These are phyloP conservation scores for Ridgeia piscesae DNA, from an alignment of 1,140 invertebrate species.

Conservation along the genomic window DNA sequence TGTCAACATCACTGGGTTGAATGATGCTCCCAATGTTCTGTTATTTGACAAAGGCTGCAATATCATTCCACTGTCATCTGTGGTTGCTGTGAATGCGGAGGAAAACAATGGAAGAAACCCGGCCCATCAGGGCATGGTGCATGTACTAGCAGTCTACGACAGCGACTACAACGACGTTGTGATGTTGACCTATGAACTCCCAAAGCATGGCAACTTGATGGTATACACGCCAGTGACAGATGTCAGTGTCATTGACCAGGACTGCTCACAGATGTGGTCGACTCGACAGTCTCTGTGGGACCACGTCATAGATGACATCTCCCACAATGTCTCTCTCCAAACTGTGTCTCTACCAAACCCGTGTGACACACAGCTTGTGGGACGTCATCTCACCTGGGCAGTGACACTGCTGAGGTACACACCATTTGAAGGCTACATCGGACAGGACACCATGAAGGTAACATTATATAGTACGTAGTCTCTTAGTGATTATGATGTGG, in stretches of 20 bases:
- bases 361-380: not conserved
- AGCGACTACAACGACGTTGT: not conserved
- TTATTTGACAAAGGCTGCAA: not conserved
- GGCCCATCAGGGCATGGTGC: not conserved
- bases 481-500: too few relatives aligned
- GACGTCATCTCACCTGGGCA: not conserved
- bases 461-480: too few relatives aligned
- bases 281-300: not conserved
- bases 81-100: not conserved
- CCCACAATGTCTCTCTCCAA: not conserved
- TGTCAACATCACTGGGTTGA: not conserved
- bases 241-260: not conserved
- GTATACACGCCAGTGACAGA: not conserved
- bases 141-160: not conserved
- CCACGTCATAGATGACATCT: not conserved
- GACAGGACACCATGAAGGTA: not conserved
- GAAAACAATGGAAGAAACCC: too few relatives aligned
- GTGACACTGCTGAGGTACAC: not conserved
- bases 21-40: not conserved
- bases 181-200: not conserved
- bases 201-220: not conserved
- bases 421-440: not conserved
- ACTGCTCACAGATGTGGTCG: not conserved
- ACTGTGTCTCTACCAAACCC: not conserved
- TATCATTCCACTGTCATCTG: not conserved